Evolutionary conservation across 2,113 vertebrate genomes (phyloP).

Genomic region (Thymallus thymallus): DNA sequence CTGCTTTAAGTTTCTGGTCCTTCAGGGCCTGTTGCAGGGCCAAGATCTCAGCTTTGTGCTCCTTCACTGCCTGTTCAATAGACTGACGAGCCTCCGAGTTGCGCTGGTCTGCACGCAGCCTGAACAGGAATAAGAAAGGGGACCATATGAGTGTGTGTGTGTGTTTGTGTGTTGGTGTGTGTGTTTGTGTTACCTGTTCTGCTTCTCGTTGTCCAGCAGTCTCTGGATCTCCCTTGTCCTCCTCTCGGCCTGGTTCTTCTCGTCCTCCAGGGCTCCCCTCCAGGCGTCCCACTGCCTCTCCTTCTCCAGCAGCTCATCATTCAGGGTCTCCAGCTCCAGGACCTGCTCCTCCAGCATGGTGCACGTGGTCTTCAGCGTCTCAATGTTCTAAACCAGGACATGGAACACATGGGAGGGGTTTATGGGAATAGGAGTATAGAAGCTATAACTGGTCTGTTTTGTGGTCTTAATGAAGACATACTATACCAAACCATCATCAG

Average conservation of each 20-base stretch:
- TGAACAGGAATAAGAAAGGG: slow-evolving; percentile 38
- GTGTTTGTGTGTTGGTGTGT: background rate
- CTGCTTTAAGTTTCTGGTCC: slow-evolving; percentile 96
- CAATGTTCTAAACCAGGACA: slow-evolving; percentile 83
- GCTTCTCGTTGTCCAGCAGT: slow-evolving; percentile 94
- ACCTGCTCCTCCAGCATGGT: slow-evolving; percentile 99
- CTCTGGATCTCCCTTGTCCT: slow-evolving; percentile 91
- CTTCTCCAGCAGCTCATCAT: slow-evolving; percentile 95
- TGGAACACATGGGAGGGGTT: background rate
- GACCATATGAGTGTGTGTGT: background rate
- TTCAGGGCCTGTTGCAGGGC: slow-evolving; percentile 94
- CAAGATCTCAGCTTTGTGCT: slow-evolving; percentile 96
- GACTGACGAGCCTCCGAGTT: slow-evolving; percentile 96
- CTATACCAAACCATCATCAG: too few species aligned
- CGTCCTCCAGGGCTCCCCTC: slow-evolving; percentile 89
- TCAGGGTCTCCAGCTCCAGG: slow-evolving; percentile 92
- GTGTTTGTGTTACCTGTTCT: slow-evolving; percentile 81
- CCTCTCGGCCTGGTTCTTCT: slow-evolving; percentile 94
- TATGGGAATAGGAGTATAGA: too few species aligned
- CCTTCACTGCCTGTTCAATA: slow-evolving; percentile 93
- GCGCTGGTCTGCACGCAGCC: slow-evolving; percentile 91
- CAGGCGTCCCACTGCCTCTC: slow-evolving; percentile 98
- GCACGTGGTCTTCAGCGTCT: slow-evolving; percentile 98
- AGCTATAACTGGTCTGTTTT: too few species aligned
- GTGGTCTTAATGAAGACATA: too few species aligned